These are phyloP conservation scores for Protomyctophum bolini DNA, from an alignment of 2,113 vertebrate genomes.

Conservation along the genomic window DNA sequence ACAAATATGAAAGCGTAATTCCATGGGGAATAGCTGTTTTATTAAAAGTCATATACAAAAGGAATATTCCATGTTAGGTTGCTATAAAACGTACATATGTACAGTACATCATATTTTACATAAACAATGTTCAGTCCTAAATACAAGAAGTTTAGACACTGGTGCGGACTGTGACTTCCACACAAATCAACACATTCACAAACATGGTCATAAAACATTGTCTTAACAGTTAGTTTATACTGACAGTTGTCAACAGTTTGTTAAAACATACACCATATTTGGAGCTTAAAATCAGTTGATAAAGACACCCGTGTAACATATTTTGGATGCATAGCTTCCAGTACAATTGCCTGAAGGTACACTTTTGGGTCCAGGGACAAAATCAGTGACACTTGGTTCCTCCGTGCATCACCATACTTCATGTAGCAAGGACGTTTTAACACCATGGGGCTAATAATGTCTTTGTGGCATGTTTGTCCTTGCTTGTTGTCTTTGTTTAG, in stretches of 20 bases:
- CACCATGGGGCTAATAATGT: too few relatives aligned
- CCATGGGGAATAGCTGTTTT: slow-evolving; percentile 71
- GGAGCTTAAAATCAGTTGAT: slow-evolving; percentile 29
- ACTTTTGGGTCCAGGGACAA: background rate
- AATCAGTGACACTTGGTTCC: background rate
- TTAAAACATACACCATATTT: slow-evolving; percentile 3
- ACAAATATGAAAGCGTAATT: background rate
- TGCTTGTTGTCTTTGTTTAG: too few relatives aligned
- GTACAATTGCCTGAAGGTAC: slow-evolving; percentile 31
- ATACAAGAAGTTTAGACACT: slow-evolving; percentile 2
- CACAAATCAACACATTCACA: background rate
- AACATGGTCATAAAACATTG: slow-evolving; percentile 1
- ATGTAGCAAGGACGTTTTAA: slow-evolving; percentile 11
- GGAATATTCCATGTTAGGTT: slow-evolving; percentile 61
- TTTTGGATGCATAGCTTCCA: slow-evolving; percentile 67
- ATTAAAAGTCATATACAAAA: slow-evolving; percentile 81
- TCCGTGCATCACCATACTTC: background rate
- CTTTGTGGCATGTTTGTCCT: too few relatives aligned
- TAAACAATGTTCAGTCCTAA: slow-evolving; percentile 11
- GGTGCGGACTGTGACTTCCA: background rate
- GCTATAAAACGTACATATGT: slow-evolving; percentile 77
- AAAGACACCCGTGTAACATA: slow-evolving; percentile 52
- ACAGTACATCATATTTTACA: slow-evolving; percentile 70
- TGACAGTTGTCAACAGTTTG: background rate
- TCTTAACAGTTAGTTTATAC: background rate